These are phyloP conservation scores for Myanophis thanlyinensis DNA, from an alignment of 2,113 vertebrate species.

Conservation along the genomic window DNA sequence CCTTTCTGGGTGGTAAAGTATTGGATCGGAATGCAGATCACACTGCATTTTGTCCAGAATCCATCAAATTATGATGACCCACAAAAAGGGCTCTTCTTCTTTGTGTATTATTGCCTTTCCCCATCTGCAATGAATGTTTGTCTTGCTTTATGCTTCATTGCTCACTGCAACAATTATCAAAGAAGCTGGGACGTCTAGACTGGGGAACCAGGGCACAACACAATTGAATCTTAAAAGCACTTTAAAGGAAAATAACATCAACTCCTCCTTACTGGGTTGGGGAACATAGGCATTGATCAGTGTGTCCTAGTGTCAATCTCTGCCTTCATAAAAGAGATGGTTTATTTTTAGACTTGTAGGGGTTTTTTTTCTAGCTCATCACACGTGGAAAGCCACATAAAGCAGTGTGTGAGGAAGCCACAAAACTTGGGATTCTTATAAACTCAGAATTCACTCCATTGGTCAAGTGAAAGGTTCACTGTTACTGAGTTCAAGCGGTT, in stretches of 20 bases:
- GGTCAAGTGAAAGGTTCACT: too few relatives aligned
- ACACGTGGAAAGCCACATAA: conserved; percentile 31
- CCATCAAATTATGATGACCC: neutral
- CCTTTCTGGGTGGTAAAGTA: neutral
- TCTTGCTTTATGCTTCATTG: conserved; percentile 22
- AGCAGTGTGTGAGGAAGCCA: neutral
- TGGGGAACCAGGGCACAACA: neutral
- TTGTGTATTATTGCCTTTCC: neutral
- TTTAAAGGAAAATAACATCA: neutral
- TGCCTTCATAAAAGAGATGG: conserved; percentile 21
- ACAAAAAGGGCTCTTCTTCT: neutral
- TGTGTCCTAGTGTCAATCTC: conserved; percentile 14
- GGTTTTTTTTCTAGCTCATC: conserved; percentile 49
- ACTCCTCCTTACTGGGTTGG: neutral
- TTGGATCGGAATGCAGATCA: neutral
- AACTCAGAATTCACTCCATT: too few relatives aligned
- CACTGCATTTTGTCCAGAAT: neutral
- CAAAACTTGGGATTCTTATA: too few relatives aligned
- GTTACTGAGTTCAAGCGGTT: too few relatives aligned
- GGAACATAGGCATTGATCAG: neutral
- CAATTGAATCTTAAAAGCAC: neutral
- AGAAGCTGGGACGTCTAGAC: conserved; percentile 13
- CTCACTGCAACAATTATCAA: conserved; percentile 2
- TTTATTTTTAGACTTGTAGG: conserved; percentile 49
- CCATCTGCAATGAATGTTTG: neutral